A percentile compares a stretch with the other conserved stretches of the same genome.
phyloP scores from a whole-genome alignment of 1,140 invertebrate genomes.

The Phthorimaea operculella region DNA sequence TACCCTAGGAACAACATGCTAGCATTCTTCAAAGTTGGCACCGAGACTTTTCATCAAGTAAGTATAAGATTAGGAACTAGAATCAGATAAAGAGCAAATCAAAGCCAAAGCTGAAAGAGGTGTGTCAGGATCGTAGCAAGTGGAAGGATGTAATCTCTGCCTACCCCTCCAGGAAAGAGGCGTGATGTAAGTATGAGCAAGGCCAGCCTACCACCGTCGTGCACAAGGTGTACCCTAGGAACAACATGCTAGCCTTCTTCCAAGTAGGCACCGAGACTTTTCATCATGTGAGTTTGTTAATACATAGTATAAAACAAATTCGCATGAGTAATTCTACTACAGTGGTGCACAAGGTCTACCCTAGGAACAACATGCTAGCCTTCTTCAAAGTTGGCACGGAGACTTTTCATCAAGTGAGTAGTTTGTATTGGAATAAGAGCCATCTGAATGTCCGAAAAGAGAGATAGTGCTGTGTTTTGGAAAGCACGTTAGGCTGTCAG shows the following conservation, averaged over 20 bases:
- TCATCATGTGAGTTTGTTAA: constrained; percentile 35
- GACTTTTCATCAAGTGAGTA: constrained; percentile 47
- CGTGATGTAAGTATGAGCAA: constrained; percentile 68
- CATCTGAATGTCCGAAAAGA: too few species aligned
- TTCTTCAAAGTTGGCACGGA: constrained; percentile 74
- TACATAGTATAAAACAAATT: too few species aligned
- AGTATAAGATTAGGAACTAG: too few species aligned
- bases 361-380: constrained; percentile 76
- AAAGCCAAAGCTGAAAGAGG: too few species aligned
- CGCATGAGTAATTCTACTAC: constrained; percentile 61
- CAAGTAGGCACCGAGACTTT: constrained; percentile 68
- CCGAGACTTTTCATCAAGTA: constrained; percentile 51
- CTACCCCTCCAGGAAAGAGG: too few species aligned
- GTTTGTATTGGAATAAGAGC: too few species aligned
- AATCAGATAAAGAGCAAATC: too few species aligned
- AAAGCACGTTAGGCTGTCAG: too few species aligned
- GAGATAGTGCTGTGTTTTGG: too few species aligned
- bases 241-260: constrained; percentile 80
- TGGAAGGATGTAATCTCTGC: too few species aligned
- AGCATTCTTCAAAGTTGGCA: constrained; percentile 76
- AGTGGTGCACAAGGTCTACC: constrained; percentile 68
- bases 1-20: constrained; percentile 77
- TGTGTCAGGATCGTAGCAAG: too few species aligned
- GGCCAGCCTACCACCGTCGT: constrained; percentile 68
- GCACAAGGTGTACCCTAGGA: constrained; percentile 70